These are phyloP conservation scores for Clarias gariepinus DNA, from an alignment of 2,113 vertebrate species.

Conservation along the genomic window DNA sequence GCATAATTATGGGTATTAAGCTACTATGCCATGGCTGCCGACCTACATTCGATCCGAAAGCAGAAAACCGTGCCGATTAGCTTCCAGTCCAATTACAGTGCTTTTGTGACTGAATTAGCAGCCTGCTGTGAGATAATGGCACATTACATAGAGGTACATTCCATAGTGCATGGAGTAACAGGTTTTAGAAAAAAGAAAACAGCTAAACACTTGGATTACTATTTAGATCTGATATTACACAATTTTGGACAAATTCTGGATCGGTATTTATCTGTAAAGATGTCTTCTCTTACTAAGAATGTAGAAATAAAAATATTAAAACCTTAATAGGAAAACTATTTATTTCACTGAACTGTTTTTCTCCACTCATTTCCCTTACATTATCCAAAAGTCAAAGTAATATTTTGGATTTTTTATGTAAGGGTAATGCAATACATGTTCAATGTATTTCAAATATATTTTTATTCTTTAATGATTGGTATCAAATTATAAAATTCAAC, in stretches of 20 bases:
- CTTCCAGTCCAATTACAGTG: constrained; percentile 65
- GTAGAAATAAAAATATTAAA: not conserved
- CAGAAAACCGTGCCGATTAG: constrained; percentile 52
- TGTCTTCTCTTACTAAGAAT: not conserved
- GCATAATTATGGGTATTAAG: constrained; percentile 22
- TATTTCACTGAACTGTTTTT: not conserved
- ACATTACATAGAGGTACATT: not conserved
- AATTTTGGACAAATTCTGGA: not conserved
- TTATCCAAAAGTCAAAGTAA: not conserved
- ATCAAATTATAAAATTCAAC: too few relatives aligned
- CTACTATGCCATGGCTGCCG: not conserved
- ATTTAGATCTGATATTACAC: not conserved
- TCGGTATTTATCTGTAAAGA: not conserved
- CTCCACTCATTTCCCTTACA: not conserved
- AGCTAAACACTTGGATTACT: not conserved
- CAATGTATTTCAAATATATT: too few relatives aligned
- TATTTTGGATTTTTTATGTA: too few relatives aligned
- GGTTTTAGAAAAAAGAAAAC: not conserved
- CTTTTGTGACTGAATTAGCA: constrained; percentile 53
- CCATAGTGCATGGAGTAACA: not conserved
- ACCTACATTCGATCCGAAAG: constrained; percentile 53
- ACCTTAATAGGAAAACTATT: not conserved
- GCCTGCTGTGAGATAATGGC: constrained; percentile 54
- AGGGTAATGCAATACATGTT: too few relatives aligned
- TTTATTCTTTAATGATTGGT: too few relatives aligned